Evolutionary conservation across 2,113 vertebrate genomes (phyloP).

Genomic region (Rhea americana): DNA sequence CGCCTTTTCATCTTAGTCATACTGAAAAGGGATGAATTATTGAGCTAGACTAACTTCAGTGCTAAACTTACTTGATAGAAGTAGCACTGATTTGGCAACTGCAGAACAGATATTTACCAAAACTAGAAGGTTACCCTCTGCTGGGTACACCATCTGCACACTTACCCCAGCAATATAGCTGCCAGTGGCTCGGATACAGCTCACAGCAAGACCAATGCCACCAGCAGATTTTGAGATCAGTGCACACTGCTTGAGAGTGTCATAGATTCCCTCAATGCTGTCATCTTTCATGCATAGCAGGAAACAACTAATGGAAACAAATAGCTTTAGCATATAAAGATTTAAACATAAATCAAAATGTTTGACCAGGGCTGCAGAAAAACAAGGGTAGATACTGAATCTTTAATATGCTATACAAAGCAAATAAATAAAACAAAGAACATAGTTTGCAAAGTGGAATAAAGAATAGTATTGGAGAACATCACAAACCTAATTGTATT

Average conservation of each 20-base stretch:
- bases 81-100: not conserved
- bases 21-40: not conserved
- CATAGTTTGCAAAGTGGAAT: not conserved
- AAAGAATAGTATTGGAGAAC: not conserved
- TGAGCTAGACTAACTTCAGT: not conserved
- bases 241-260: slow-evolving; percentile 95
- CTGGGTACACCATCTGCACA: not conserved
- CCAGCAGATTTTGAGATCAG: slow-evolving; percentile 97
- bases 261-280: slow-evolving; percentile 97
- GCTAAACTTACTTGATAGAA: fast-evolving
- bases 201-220: slow-evolving; percentile 93
- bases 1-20: not conserved
- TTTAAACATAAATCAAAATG: not conserved
- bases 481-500: fast-evolving
- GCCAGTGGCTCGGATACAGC: slow-evolving; percentile 94
- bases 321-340: fast-evolving
- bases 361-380: not conserved
- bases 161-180: slow-evolving; percentile 97
- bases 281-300: slow-evolving; percentile 96
- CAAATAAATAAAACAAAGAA: not conserved
- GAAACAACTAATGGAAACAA: slow-evolving; percentile 83
- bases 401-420: fast-evolving
- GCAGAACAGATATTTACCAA: fast-evolving
- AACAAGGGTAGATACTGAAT: fast-evolving
- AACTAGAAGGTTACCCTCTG: not conserved